Base-by-base conservation (phyloP, 2,888 invertebrate species). In the Branchellion lobata region DNA sequence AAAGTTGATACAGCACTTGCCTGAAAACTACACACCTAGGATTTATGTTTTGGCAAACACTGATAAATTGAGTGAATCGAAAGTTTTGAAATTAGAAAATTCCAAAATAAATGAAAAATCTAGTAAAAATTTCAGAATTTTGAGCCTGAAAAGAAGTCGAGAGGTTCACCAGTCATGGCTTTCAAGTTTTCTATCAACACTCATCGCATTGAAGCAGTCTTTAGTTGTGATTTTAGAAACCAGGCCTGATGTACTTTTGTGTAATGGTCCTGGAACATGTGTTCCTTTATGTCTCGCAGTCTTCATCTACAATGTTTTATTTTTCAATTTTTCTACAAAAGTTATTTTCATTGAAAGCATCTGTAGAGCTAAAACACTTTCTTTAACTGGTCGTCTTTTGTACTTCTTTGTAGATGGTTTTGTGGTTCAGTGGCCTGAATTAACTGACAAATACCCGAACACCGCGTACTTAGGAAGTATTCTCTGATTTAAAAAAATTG, bases 181-280 rank as follows among this genome's bases (percentile, higher is more conserved):
- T 0, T 91, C 93, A 53, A 92, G 94, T 24, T 85, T 95, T 65
- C 90, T 92, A 83, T 93, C 93, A 73, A 96, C 96, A 1, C 33
- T 94, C 0, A 88, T 90, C 86, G 92, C 96, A 0, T 89, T 91
- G n/a, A 81, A 92, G 0, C 89, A 90, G 84, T 91, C 92, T 78
- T 86, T 93, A 84, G 92, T 92, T 80, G 84, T 94, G 24, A 88
- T 95, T 47, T 90, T 91, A 84, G 89, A 88, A 74, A 90, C 91
- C 84, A 90, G 90, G 82, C 96, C 97, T 0, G 91, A 94, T 87
- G 86, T 96, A 83, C 90, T 95, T 84, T 88, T 95, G 73, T 95
- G 94, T 88, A 96, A 98, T 89, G 98, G 99, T 0, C 98, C 98
- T 68, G 97, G 97, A 8, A 97, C 96, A 5, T 97, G 98, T 87